Conservation (phyloP, 2,888 invertebrate species). For the Laspeyria flexula region DNA sequence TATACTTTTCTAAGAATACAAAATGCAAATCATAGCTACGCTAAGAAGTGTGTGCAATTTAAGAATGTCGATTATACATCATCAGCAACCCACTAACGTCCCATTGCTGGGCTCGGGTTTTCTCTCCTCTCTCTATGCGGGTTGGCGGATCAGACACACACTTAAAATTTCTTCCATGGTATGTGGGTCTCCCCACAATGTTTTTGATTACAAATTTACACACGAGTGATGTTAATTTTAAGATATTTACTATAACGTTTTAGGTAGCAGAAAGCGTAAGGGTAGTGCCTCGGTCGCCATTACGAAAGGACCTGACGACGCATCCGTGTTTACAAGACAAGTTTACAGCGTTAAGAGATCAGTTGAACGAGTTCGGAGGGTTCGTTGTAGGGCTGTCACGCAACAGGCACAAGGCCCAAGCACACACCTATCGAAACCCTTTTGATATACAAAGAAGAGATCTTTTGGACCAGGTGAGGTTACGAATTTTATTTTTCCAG, state of each 20-base stretch:
- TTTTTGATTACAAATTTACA: neutral
- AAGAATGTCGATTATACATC: too few species aligned
- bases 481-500: too few species aligned
- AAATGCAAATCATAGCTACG: too few species aligned
- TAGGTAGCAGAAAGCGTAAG: slow-evolving; percentile 91
- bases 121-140: too few species aligned
- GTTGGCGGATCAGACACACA: too few species aligned
- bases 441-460: slow-evolving; percentile 97
- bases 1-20: too few species aligned
- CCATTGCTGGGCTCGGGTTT: too few species aligned
- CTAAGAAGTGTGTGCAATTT: too few species aligned
- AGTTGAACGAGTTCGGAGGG: slow-evolving; percentile 94
- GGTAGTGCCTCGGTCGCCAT: slow-evolving; percentile 89
- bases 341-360: slow-evolving; percentile 92
- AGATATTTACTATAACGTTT: slow-evolving; percentile 40
- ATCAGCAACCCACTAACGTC: too few species aligned
- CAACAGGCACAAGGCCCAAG: slow-evolving; percentile 80
- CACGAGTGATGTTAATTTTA: too few species aligned
- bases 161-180: too few species aligned
- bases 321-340: slow-evolving; percentile 94
- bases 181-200: too few species aligned
- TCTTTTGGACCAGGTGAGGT: slow-evolving; percentile 92
- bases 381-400: slow-evolving; percentile 91
- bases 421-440: slow-evolving; percentile 94
- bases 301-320: slow-evolving; percentile 93